Evolutionary conservation across 2,797 vertebrate genomes (phyloP), one percentile per base, ranked within the genome.

Genomic region (Cyclopterus lumpus): DNA sequence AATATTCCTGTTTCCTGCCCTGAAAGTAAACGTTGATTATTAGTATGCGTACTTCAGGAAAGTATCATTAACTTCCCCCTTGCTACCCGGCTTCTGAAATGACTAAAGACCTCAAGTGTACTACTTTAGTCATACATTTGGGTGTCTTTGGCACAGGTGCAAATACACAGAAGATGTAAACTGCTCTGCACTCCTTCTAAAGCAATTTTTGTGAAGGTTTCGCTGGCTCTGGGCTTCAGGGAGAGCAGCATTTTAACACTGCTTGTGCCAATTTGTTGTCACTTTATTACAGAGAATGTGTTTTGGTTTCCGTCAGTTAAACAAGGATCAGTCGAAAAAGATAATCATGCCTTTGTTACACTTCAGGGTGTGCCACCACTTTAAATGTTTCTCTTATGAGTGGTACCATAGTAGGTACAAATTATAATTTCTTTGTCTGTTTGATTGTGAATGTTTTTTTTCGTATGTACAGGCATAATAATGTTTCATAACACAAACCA

Each of bases 271-370:
- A 26, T 66, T 51, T 53, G 11, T 64, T 59, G 24, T 67, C 15
- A 16, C 11, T 73, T 60, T n/a, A 44, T 49, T 3, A 48, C 8
- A 66, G 34, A 48, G 6, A 22, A 28, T 58, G 4, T 44, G 40
- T 61, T 82, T 82, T 46, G 5, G 62, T 24, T n/a, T n/a, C 9
- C 34, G 12, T 32, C 6, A 38, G 22, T 65, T 22, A 26, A 15
- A 63, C n/a, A 20, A 18, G 10, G 60, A 58, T 70, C 18, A 9
- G 30, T 26, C 10, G 12, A 22, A 51, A 67, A 28, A 60, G 14
- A 20, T 48, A 8, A 30, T 8, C 1, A 18, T 49, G n/a, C 8
- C 6, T 48, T 59, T 38, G 48, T 40, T 58, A 55, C 24, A 18
- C 49, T 67, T 51, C 11, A 51, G 20, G 9, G 38, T 11, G 10